Percentiles rank a stretch among this genome's conserved stretches.
These are phyloP conservation scores for Meteorus colon DNA, from an alignment of 2,888 invertebrate species.

Conservation along the genomic window DNA sequence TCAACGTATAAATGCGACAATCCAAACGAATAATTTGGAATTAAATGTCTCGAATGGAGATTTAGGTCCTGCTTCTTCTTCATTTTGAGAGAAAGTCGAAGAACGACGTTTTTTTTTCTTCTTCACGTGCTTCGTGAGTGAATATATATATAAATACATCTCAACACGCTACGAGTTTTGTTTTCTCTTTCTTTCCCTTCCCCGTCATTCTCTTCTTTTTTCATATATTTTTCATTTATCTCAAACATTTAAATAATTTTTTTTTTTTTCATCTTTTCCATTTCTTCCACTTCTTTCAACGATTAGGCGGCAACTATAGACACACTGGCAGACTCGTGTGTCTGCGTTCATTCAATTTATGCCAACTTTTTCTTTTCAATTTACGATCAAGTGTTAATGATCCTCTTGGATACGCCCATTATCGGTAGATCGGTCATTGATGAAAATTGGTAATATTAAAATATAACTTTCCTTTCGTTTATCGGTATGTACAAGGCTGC, in stretches of 20 bases:
- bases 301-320: background rate
- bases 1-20: background rate
- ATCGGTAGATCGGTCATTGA: background rate
- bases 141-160: background rate
- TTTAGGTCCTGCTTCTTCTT: conserved; percentile 31
- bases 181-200: background rate
- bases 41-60: conserved; percentile 8
- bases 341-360: background rate
- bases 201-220: conserved; percentile 8
- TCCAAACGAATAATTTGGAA: background rate
- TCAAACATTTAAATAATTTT: background rate
- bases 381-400: conserved; percentile 30
- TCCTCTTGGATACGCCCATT: background rate
- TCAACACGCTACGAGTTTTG: conserved; percentile 22
- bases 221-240: background rate
- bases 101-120: conserved; percentile 11
- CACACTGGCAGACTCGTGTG: background rate
- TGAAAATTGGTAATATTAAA: background rate
- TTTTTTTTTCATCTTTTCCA: background rate
- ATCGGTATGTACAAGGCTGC: too few relatives aligned
- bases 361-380: conserved; percentile 30
- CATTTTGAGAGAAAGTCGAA: conserved; percentile 27
- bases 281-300: background rate
- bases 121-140: conserved; percentile 8
- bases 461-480: conserved; percentile 6